These are phyloP conservation scores for Suricata suricatta DNA, from an alignment of 2,113 vertebrate species.

Conservation along the genomic window DNA sequence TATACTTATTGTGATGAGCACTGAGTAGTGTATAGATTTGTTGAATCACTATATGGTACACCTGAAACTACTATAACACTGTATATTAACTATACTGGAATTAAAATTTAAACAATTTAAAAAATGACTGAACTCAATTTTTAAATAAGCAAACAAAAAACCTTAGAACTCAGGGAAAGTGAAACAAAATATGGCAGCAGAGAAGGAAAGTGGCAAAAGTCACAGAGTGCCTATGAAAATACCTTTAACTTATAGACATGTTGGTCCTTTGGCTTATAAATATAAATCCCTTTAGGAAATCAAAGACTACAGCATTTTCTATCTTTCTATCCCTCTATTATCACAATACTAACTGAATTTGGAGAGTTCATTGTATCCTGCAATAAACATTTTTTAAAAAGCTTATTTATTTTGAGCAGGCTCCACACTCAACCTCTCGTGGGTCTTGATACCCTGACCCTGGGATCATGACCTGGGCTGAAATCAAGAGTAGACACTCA, in stretches of 20 bases:
- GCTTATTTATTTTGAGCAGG: no score
- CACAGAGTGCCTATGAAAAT: background rate
- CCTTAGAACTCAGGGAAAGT: background rate
- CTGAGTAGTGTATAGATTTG: background rate
- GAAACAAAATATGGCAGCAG: background rate
- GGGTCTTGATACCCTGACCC: no score
- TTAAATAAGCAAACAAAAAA: background rate
- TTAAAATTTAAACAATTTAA: background rate
- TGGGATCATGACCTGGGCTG: no score
- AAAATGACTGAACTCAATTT: background rate
- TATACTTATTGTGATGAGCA: background rate
- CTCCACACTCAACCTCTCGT: no score
- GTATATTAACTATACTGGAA: background rate
- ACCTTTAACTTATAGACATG: background rate
- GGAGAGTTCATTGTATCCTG: no score
- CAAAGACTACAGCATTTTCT: background rate
- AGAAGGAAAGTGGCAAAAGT: background rate
- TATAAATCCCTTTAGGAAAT: background rate
- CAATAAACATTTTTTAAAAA: no score
- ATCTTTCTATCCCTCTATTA: background rate
- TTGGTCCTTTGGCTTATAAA: background rate
- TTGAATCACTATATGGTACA: background rate
- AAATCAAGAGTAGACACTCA: no score
- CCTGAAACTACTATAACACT: background rate
- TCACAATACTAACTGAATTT: no score